These are phyloP conservation scores for Pogonomyrmex californicus DNA, from an alignment of 1,140 invertebrate species.

Conservation along the genomic window DNA sequence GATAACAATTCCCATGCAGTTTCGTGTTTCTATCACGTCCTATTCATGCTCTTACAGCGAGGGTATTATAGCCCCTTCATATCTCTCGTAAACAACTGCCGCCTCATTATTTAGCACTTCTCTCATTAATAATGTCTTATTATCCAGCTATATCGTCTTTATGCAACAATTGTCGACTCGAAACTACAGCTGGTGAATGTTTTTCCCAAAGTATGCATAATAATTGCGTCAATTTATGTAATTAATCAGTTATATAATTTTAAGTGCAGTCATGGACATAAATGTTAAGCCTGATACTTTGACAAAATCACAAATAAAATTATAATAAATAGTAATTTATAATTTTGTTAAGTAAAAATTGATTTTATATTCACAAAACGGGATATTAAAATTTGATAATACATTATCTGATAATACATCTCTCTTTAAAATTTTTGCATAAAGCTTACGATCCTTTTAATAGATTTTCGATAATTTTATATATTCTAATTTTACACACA, in stretches of 20 bases:
- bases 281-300: background rate
- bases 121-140: conserved; percentile 56
- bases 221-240: conserved; percentile 18
- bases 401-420: background rate
- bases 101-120: conserved; percentile 45
- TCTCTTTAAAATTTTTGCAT: conserved; percentile 2
- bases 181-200: background rate
- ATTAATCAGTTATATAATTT: conserved; percentile 22
- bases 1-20: conserved; percentile 45
- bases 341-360: background rate
- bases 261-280: background rate
- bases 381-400: conserved; percentile 9
- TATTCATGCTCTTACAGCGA: conserved; percentile 39
- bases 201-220: conserved; percentile 14
- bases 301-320: background rate
- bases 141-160: conserved; percentile 14
- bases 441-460: background rate
- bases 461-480: background rate
- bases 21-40: conserved; percentile 45
- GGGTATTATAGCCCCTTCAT: conserved; percentile 26
- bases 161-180: background rate
- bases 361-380: background rate
- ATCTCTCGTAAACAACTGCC: conserved; percentile 38
- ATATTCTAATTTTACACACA: too few relatives aligned
- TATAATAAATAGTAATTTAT: background rate